These are phyloP conservation scores for Jaculus jaculus DNA, from an alignment of 2,113 vertebrate species.

Conservation along the genomic window DNA sequence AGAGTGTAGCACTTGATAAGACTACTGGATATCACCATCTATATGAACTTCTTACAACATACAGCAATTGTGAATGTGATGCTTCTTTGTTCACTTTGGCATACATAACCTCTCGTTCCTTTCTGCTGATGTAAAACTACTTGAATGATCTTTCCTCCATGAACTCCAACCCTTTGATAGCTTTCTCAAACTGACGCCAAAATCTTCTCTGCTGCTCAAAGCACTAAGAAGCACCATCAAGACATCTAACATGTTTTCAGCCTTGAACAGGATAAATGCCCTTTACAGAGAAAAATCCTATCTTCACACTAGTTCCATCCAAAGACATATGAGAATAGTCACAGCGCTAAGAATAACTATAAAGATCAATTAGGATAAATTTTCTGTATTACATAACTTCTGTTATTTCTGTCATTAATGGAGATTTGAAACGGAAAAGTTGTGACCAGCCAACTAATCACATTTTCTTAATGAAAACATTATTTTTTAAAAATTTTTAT, in stretches of 20 bases:
- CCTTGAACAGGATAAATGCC: constrained; percentile 30
- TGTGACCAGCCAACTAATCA: neutral
- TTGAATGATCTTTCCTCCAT: neutral
- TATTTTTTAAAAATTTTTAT: neutral
- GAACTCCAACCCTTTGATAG: constrained; percentile 46
- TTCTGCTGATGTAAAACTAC: constrained; percentile 29
- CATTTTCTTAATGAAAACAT: constrained; percentile 24
- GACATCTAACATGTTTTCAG: constrained; percentile 13
- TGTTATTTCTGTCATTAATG: neutral
- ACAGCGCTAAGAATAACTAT: neutral
- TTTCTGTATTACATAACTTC: neutral
- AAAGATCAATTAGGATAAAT: neutral
- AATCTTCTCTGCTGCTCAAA: constrained; percentile 5
- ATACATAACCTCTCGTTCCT: constrained; percentile 56
- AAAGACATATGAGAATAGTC: constrained; percentile 41
- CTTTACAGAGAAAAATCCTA: constrained; percentile 5
- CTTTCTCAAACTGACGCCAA: constrained; percentile 53
- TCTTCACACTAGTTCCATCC: constrained; percentile 59
- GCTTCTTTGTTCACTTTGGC: constrained; percentile 76
- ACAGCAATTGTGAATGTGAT: constrained; percentile 81
- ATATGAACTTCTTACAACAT: constrained; percentile 81
- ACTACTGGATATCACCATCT: constrained; percentile 84
- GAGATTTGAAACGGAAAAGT: constrained; percentile 26
- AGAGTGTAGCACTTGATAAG: constrained; percentile 90
- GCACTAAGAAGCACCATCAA: constrained; percentile 22